Evolutionary conservation across 2,888 invertebrate species (phyloP).

Genomic region (Tinea semifulvella): DNA sequence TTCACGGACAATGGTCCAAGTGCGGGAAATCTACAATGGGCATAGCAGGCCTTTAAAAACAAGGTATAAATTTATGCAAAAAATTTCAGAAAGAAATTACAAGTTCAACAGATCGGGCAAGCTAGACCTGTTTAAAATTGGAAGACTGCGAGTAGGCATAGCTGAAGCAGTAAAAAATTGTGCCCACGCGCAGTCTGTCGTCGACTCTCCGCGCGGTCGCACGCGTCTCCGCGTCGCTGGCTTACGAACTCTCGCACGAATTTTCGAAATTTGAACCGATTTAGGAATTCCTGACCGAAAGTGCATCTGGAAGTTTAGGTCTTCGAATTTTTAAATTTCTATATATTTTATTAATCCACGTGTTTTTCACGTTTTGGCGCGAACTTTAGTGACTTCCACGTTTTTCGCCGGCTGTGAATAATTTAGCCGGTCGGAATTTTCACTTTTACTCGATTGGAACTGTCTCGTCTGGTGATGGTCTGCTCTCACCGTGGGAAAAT

Average conservation of each 20-base stretch:
- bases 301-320: not conserved
- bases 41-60: too few species aligned
- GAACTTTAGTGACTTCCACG: not conserved
- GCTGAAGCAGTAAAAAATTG: not conserved
- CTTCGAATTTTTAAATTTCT: not conserved
- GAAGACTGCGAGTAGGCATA: slow-evolving; percentile 3
- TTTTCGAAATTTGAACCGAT: slow-evolving; percentile 2
- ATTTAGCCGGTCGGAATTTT: not conserved
- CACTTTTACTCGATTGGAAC: not conserved
- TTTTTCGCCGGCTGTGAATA: slow-evolving; percentile 1
- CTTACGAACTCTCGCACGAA: not conserved
- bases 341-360: not conserved
- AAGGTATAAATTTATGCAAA: too few species aligned
- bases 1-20: too few species aligned
- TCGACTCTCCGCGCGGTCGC: not conserved
- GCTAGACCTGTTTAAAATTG: slow-evolving; percentile 4
- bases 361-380: not conserved
- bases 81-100: too few species aligned
- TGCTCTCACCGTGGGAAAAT: slow-evolving; percentile 1
- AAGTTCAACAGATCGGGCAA: too few species aligned
- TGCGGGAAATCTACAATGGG: too few species aligned
- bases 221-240: not conserved
- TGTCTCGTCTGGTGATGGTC: not conserved
- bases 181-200: slow-evolving; percentile 5
- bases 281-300: not conserved